Base-by-base conservation (phyloP, 2,797 vertebrate genomes). In the Cossypha niveicapilla region DNA sequence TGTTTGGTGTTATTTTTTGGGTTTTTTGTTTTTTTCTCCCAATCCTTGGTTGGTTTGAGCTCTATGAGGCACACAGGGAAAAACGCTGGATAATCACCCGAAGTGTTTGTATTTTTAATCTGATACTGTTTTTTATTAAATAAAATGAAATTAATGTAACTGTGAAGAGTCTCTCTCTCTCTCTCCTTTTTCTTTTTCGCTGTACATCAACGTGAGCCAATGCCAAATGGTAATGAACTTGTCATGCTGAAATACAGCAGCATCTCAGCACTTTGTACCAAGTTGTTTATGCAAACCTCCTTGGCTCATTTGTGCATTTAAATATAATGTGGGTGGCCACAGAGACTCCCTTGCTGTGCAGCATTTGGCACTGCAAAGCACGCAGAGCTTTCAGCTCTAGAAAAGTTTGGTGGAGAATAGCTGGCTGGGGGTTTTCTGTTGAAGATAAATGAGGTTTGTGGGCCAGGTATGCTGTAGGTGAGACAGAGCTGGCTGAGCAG, bases 21-120 rank as follows among this genome's bases (percentile, higher is more conserved):
- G 11, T 6, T 61, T 75, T 67, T 62, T 39, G 1, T 0, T 68
- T 96, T 91, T 94, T 97, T 95, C 94, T 97, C 95, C 97, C 85
- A 80, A 42, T 97, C 91, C 94, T 97, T 97, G 96, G 91, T 97
- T 98, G 96, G 95, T 97, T 97, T 97, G 95, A 97, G 93, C 94
- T 94, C 93, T 96, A 86, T 7, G 30, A 94, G 96, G 95, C 96
- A 97, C 90, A 93, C 91, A 95, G 94, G 96, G 92, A 75, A 96
- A 96, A 97, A 97, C 58, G 96, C 97, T 97, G 97, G 97, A 96
- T 97, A 97, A 97, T 97, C 94, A 97, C 97, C 97, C 96, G 74
- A 97, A 97, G 96, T 97, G 96, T 98, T 98, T 97, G 97, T 97
- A 97, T 98, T 98, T 97, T 97, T 96, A 96, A 97, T 96, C 97